Percentiles rank a stretch among this genome's conserved stretches.
Conservation (phyloP, 2,113 vertebrate genomes). For the Rhadina sibilatrix region DNA sequence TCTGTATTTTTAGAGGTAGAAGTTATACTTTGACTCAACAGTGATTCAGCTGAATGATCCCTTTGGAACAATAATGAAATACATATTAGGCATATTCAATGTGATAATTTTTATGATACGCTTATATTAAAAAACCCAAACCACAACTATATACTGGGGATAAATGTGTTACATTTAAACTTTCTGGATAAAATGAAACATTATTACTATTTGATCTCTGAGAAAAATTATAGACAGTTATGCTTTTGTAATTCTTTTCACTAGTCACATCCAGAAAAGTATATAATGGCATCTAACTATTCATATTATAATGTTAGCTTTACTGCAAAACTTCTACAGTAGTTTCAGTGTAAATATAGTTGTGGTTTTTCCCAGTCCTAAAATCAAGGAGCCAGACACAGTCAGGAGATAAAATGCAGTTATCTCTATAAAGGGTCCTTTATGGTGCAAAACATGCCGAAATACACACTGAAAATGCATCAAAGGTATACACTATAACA, state of each 20-base stretch:
- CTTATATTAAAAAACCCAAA: neutral
- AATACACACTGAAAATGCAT: accelerated
- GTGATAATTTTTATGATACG: neutral
- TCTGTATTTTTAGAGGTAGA: neutral
- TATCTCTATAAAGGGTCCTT: neutral
- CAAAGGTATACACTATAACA: accelerated
- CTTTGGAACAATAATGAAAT: neutral
- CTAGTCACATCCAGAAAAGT: neutral
- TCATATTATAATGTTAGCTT: neutral
- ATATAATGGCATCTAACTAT: neutral
- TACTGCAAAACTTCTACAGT: neutral
- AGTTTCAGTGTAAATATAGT: neutral
- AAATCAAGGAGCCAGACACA: neutral
- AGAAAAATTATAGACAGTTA: neutral
- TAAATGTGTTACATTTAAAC: neutral
- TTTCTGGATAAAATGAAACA: neutral
- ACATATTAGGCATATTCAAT: neutral
- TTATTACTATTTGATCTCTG: neutral
- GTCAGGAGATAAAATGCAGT: neutral
- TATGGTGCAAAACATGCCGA: accelerated
- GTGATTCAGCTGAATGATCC: neutral
- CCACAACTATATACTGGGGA: neutral
- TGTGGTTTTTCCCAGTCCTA: neutral
- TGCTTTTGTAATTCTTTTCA: neutral
- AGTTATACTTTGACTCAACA: neutral